Conservation (phyloP, 2,113 vertebrate genomes). For the Lampris megalopsis region DNA sequence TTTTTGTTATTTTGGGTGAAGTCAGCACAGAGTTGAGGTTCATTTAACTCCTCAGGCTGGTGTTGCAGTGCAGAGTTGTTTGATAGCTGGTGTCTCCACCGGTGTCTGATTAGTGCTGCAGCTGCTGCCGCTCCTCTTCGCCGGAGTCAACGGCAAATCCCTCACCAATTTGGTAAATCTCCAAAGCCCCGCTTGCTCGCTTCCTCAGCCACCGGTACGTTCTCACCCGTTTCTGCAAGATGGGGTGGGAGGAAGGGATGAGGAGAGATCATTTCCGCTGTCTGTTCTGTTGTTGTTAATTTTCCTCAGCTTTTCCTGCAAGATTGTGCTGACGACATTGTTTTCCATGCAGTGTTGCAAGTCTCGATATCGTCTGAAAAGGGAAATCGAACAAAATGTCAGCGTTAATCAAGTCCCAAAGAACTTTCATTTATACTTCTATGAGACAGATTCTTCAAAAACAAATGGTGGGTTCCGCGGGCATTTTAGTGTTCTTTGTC, state of each 20-base stretch:
- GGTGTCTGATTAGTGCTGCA: conserved; percentile 45
- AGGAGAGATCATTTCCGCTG: conserved; percentile 1
- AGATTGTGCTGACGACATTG: too few relatives aligned
- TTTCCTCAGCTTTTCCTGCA: too few relatives aligned
- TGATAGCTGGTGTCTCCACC: conserved; percentile 18
- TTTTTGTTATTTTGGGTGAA: neutral
- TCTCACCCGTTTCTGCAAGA: neutral
- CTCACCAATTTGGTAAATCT: conserved; percentile 42
- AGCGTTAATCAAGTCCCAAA: too few relatives aligned
- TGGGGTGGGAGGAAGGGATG: neutral
- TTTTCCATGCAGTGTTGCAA: too few relatives aligned
- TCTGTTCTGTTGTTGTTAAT: neutral
- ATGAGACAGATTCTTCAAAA: too few relatives aligned
- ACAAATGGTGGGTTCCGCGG: too few relatives aligned
- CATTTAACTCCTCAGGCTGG: conserved; percentile 20
- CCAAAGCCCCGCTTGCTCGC: conserved; percentile 24
- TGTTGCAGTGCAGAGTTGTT: conserved; percentile 30
- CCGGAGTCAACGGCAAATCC: conserved; percentile 26
- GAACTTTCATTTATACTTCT: too few relatives aligned
- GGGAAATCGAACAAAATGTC: too few relatives aligned
- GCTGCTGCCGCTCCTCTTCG: conserved; percentile 4
- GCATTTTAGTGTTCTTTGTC: too few relatives aligned
- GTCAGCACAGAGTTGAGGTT: conserved; percentile 13
- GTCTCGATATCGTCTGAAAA: too few relatives aligned
- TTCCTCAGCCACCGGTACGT: conserved; percentile 1